These are phyloP conservation scores for Enteromius anoplus DNA, from an alignment of 2,797 vertebrate species.

Conservation along the genomic window DNA sequence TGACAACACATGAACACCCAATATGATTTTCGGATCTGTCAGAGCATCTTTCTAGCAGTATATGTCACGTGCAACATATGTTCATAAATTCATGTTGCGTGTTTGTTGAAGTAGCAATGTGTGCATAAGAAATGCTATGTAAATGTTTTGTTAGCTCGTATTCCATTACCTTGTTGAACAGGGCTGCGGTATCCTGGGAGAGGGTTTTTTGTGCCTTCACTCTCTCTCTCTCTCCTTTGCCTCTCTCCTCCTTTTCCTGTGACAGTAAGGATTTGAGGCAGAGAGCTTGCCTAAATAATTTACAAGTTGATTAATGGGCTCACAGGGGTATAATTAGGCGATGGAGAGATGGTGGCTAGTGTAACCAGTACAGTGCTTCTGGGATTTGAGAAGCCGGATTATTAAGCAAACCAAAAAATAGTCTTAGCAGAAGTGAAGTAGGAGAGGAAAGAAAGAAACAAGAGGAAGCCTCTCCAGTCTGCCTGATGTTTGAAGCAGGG, in stretches of 20 bases:
- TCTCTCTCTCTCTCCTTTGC: not conserved
- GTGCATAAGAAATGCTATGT: conserved; percentile 61
- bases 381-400: conserved; percentile 83
- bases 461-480: conserved; percentile 78
- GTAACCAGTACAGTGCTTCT: conserved; percentile 84
- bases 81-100: conserved; percentile 52
- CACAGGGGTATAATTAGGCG: conserved; percentile 90
- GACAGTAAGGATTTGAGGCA: conserved; percentile 81
- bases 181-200: conserved; percentile 76
- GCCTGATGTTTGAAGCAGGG: conserved; percentile 88
- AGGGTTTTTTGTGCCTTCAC: conserved; percentile 63
- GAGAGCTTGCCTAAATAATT: conserved; percentile 88
- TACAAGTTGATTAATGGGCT: conserved; percentile 91
- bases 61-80: conserved; percentile 40
- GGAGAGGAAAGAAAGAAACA: conserved; percentile 54
- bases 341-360: conserved; percentile 84
- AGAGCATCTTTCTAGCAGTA: conserved; percentile 35
- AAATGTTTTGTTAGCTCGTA: conserved; percentile 61
- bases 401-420: conserved; percentile 71
- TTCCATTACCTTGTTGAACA: conserved; percentile 59
- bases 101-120: conserved; percentile 52
- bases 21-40: conserved; percentile 13
- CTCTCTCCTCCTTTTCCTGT: conserved; percentile 50
- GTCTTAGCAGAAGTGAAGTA: conserved; percentile 57
- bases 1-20: not conserved